Evolutionary conservation across 2,113 vertebrate species (phyloP).

Genomic region (Acinonyx jubatus): DNA sequence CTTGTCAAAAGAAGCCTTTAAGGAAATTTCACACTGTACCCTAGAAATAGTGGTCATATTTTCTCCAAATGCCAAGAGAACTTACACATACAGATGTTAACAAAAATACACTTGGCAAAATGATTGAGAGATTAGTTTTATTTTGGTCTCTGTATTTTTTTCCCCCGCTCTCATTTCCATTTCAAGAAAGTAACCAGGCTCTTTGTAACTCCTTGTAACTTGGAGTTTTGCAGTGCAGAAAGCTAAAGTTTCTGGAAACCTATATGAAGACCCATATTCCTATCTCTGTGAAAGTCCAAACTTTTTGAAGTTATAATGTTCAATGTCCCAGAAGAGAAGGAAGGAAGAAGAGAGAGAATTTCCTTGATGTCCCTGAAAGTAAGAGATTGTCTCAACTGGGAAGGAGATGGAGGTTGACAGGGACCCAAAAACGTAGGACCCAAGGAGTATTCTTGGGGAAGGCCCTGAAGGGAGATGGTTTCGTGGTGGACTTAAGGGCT

Average conservation of each 20-base stretch:
- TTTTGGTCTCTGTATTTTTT: background rate
- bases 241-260: background rate
- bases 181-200: background rate
- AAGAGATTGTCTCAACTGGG: background rate
- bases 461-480: background rate
- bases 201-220: background rate
- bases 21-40: background rate
- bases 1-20: background rate
- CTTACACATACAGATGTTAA: background rate
- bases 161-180: background rate
- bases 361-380: background rate
- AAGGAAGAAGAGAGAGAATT: background rate
- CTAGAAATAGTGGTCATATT: background rate
- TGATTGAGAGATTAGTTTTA: background rate
- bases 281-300: background rate
- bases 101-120: background rate
- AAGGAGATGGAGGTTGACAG: background rate
- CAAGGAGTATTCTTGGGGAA: background rate
- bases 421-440: background rate
- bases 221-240: background rate
- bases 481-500: background rate
- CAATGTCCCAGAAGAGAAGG: background rate
- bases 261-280: background rate
- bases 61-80: conserved; percentile 3
- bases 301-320: background rate